Evolutionary conservation across 2,888 invertebrate species (phyloP).

Genomic region (Brenthis hecate): DNA sequence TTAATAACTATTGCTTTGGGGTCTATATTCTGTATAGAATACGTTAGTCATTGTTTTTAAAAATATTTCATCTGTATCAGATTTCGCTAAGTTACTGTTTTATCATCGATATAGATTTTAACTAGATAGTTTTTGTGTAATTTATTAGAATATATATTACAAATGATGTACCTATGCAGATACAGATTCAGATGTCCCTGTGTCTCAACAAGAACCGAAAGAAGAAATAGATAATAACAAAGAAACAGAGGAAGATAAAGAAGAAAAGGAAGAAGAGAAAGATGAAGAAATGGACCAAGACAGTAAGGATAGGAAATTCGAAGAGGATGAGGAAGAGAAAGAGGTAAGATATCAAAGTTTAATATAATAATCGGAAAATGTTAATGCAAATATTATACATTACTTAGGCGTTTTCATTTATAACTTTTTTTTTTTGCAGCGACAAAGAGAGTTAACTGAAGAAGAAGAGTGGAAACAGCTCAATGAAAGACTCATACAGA

Average conservation of each 20-base stretch:
- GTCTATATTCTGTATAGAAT: too few relatives aligned
- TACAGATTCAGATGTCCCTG: slow-evolving; percentile 16
- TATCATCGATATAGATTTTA: too few relatives aligned
- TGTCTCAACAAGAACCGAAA: slow-evolving; percentile 48
- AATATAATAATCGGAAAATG: background rate
- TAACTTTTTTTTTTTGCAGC: slow-evolving; percentile 17
- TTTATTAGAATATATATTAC: too few relatives aligned
- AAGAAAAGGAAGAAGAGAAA: slow-evolving; percentile 42
- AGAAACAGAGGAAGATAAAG: slow-evolving; percentile 45
- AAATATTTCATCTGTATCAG: too few relatives aligned
- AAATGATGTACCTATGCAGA: too few relatives aligned
- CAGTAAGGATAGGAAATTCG: slow-evolving; percentile 1
- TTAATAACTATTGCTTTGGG: too few relatives aligned
- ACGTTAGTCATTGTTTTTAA: too few relatives aligned
- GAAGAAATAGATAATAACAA: slow-evolving; percentile 30
- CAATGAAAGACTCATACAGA: slow-evolving; percentile 60
- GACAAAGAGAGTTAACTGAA: slow-evolving; percentile 54
- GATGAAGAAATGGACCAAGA: slow-evolving; percentile 41
- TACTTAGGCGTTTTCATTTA: background rate
- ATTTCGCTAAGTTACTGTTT: too few relatives aligned
- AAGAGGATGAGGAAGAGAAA: slow-evolving; percentile 21
- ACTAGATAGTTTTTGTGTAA: too few relatives aligned
- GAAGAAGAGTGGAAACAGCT: slow-evolving; percentile 69
- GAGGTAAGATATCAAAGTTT: slow-evolving; percentile 19
- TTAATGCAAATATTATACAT: background rate